These are phyloP conservation scores for Steinernema hermaphroditum DNA, from an alignment of 2,888 invertebrate species.

Conservation along the genomic window DNA sequence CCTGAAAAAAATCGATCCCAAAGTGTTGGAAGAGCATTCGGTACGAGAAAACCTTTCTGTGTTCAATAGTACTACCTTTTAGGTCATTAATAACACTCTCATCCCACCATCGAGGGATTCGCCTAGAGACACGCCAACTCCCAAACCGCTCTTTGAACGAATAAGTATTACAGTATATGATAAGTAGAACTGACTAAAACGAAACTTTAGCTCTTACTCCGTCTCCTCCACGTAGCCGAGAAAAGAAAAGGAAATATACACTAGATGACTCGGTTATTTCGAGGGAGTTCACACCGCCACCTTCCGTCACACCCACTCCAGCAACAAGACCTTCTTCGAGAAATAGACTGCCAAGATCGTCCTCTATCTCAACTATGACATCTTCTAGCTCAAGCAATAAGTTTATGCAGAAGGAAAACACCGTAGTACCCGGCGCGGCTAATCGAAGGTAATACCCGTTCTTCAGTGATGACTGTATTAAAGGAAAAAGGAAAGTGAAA, in stretches of 20 bases:
- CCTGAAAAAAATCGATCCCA: conserved; percentile 35
- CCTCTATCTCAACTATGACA: conserved; percentile 18
- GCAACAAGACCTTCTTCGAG: conserved; percentile 18
- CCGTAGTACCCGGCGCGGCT: conserved; percentile 36
- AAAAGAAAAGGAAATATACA: neutral
- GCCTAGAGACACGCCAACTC: neutral
- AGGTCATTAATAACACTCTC: neutral
- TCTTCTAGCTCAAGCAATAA: conserved; percentile 29
- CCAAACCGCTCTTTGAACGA: conserved; percentile 29
- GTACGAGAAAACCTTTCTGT: conserved; percentile 16
- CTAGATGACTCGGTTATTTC: neutral
- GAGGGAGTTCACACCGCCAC: neutral
- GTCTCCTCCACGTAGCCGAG: neutral
- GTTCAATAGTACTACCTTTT: neutral
- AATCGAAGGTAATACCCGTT: conserved; percentile 13
- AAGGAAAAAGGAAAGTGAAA: conserved; percentile 32
- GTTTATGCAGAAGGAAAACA: conserved; percentile 39
- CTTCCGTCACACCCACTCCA: neutral
- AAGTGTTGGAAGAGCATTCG: conserved; percentile 33
- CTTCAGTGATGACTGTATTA: conserved; percentile 31
- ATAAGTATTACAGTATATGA: no score
- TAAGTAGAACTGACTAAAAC: no score
- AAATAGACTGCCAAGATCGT: neutral
- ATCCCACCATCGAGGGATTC: neutral
- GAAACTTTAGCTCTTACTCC: conserved; percentile 33